Base-by-base conservation (phyloP, 2,797 vertebrate species). In the Helostoma temminkii region DNA sequence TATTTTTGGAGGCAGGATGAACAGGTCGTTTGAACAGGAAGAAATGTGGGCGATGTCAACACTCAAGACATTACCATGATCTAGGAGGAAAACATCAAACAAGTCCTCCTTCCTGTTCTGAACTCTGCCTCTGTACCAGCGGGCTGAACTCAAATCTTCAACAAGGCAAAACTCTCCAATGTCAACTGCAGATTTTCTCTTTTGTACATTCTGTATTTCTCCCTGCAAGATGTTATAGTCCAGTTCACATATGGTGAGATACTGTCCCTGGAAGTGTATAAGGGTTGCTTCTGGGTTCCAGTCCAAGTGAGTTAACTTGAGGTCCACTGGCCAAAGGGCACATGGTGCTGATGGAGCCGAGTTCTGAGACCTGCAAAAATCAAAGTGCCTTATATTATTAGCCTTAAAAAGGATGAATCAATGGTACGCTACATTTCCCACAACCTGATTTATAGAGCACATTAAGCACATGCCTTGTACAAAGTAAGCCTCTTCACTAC, bases 101-200 rank as follows among this genome's bases (percentile, higher is more conserved):
- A 84, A 37, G 49, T 85, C 78, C 0, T 86, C 84, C 24, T 68
- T 91, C 75, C 86, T 94, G 66, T 90, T 90, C 66, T 96, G 84
- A 73, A 98, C 90, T 93, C 94, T 94, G 90, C 96, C 96, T 93
- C 98, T 94, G 74, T 94, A 95, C 97, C 97, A 98, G 60, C 66
- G 90, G 61, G 93, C 94, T 74, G 90, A 91, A 12, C 77, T 57
- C 21, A 82, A 48, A 69, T 98, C 96, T 92, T 98, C 94, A 19
- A 96, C 96, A 15, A 99, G 93, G 80, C 96, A 99, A 65, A 93
- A 91, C 39, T 94, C 94, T 55, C 95, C 94, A 5, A 95, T 5
- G 2, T 67, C 82, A 72, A 96, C 48, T 2, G 76, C 75, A 36
- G 57, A 81, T 74, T 85, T 86, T 2, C 71, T 89, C 92, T 98